Conservation (phyloP, 2,888 invertebrate species). For the Drosophila prostipennis region DNA sequence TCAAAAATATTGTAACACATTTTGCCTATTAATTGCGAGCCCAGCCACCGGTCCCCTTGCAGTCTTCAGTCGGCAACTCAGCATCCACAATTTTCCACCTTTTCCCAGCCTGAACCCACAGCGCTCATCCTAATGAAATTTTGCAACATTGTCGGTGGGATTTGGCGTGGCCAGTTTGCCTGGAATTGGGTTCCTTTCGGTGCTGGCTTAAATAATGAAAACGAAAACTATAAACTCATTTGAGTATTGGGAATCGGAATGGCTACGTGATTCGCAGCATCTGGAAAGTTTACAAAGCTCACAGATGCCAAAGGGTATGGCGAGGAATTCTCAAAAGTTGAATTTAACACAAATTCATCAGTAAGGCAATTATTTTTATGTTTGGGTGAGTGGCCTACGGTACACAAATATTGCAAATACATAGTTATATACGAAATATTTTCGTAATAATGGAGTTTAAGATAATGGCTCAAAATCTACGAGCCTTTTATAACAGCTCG, state of each 20-base stretch:
- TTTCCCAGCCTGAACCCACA: conserved; percentile 9
- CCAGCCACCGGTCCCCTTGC: conserved; percentile 14
- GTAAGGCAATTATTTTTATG: neutral
- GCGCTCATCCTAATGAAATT: conserved; percentile 58
- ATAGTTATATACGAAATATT: no score
- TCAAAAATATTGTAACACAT: conserved; percentile 79
- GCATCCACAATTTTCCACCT: conserved; percentile 49
- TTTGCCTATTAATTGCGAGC: conserved; percentile 73
- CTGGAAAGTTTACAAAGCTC: conserved; percentile 23
- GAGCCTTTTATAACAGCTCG: no score
- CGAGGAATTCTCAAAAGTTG: neutral
- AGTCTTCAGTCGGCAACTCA: conserved; percentile 21
- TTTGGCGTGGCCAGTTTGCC: conserved; percentile 13
- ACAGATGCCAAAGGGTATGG: neutral
- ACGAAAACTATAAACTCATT: conserved; percentile 65
- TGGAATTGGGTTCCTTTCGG: conserved; percentile 11
- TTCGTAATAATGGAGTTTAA: no score
- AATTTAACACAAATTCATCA: neutral
- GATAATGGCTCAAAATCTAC: no score
- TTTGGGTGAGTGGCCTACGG: neutral
- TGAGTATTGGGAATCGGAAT: conserved; percentile 60
- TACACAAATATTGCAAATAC: neutral
- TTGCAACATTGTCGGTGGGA: conserved; percentile 59
- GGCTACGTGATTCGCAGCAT: conserved; percentile 48
- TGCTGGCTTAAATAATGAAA: conserved; percentile 54